Conservation (phyloP, 2,797 vertebrate genomes). For the Onychomys arenicola region DNA sequence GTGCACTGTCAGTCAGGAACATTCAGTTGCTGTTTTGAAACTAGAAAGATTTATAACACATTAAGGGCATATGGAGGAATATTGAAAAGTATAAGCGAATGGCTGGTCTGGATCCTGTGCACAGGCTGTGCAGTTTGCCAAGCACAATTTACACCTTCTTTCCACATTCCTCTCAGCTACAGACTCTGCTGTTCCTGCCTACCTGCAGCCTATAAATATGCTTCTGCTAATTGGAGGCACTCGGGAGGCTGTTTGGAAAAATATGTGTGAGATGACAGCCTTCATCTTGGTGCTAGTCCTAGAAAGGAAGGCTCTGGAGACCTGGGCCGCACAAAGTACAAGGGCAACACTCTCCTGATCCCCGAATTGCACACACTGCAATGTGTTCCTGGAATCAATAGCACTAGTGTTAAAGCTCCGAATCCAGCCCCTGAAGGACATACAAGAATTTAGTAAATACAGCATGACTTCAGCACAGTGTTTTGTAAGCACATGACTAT, state of each 20-base stretch:
- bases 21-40: neutral
- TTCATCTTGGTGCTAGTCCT: neutral
- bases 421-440: neutral
- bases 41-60: neutral
- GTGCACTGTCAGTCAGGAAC: neutral
- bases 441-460: neutral
- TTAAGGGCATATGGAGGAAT: neutral
- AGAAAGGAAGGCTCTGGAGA: conserved; percentile 11
- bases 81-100: neutral
- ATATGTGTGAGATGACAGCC: neutral
- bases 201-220: conserved; percentile 18
- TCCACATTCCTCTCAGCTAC: neutral
- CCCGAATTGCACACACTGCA: neutral
- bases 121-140: neutral
- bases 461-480: neutral
- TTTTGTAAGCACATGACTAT: conserved; percentile 21
- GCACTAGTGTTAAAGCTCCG: neutral
- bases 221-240: conserved; percentile 27
- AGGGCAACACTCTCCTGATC: neutral
- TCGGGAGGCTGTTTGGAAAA: neutral
- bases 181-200: neutral
- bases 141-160: neutral
- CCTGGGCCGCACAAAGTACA: neutral
- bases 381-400: conserved; percentile 15
- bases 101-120: too few relatives aligned